These are phyloP conservation scores for Poecilia gillii DNA, from an alignment of 2,797 vertebrate species.

Conservation along the genomic window DNA sequence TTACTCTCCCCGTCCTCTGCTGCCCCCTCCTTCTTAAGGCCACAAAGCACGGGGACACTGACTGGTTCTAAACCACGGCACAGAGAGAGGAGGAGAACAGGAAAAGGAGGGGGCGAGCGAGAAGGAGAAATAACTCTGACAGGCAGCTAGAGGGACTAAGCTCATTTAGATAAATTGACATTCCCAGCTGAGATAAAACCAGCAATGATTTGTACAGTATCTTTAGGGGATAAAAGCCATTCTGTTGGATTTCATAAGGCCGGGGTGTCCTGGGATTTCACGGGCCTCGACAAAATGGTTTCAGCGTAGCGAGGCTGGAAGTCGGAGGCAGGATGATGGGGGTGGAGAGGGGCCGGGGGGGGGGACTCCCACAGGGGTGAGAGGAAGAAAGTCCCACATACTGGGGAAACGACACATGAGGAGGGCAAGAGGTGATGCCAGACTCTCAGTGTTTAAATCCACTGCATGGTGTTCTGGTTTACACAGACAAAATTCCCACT, in stretches of 20 bases:
- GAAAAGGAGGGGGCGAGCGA: conserved; percentile 52
- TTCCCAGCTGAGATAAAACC: conserved; percentile 96
- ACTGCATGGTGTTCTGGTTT: not conserved
- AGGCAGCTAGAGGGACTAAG: conserved; percentile 89
- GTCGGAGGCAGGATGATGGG: conserved; percentile 43
- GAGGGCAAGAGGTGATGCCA: conserved; percentile 34
- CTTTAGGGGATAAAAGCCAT: conserved; percentile 93
- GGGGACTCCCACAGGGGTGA: conserved; percentile 40
- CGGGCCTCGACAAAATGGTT: conserved; percentile 43
- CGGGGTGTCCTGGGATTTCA: conserved; percentile 56
- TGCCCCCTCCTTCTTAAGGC: conserved; percentile 52
- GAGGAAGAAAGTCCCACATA: conserved; percentile 64
- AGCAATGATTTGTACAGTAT: conserved; percentile 95
- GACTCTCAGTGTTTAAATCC: conserved; percentile 17
- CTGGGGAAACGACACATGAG: conserved; percentile 41
- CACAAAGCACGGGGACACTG: conserved; percentile 74
- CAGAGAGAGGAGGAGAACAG: conserved; percentile 48
- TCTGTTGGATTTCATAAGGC: conserved; percentile 84
- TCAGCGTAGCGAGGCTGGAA: conserved; percentile 39
- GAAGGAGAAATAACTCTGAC: conserved; percentile 82
- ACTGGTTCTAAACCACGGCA: conserved; percentile 73
- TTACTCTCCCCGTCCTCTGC: conserved; percentile 84
- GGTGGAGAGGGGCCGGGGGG: not conserved
- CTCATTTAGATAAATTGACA: conserved; percentile 94
- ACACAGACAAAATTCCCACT: conserved; percentile 1